Percentiles rank a stretch among this genome's conserved stretches.
phyloP scores from a whole-genome alignment of 1,140 invertebrate species.

The Caenorhabditis brenneri region DNA sequence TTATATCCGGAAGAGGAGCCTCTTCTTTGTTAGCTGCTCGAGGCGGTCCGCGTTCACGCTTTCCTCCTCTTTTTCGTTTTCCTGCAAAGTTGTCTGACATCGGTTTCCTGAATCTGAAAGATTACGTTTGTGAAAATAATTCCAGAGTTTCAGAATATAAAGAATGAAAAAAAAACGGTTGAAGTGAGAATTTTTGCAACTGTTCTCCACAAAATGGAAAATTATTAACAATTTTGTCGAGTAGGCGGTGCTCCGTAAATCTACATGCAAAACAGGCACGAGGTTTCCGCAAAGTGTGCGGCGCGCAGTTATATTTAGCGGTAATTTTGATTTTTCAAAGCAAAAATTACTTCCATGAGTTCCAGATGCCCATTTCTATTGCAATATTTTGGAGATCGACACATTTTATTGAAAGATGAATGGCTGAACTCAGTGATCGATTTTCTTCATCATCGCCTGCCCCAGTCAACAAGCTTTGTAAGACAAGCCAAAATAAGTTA shows the following conservation, averaged over 20 bases:
- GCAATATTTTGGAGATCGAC: slow-evolving; percentile 6
- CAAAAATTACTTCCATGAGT: neutral
- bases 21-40: neutral
- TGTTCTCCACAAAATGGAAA: neutral
- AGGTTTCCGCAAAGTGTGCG: neutral
- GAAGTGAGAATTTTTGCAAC: neutral
- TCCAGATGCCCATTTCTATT: slow-evolving; percentile 1
- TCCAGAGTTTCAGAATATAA: no score
- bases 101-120: neutral
- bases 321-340: neutral
- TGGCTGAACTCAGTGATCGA: neutral
- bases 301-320: neutral
- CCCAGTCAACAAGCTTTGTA: neutral
- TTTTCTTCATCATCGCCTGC: neutral
- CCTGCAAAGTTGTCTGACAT: neutral
- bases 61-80: slow-evolving; percentile 6
- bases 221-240: neutral
- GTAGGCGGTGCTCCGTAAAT: slow-evolving; percentile 10
- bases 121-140: neutral
- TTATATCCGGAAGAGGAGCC: neutral
- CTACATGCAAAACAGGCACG: neutral
- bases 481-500: neutral
- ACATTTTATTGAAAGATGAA: slow-evolving; percentile 8
- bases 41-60: neutral
- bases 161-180: neutral